Evolutionary conservation across 2,113 vertebrate genomes (phyloP), one percentile per base, ranked within the genome.

Genomic region (Catharus bicknelli): DNA sequence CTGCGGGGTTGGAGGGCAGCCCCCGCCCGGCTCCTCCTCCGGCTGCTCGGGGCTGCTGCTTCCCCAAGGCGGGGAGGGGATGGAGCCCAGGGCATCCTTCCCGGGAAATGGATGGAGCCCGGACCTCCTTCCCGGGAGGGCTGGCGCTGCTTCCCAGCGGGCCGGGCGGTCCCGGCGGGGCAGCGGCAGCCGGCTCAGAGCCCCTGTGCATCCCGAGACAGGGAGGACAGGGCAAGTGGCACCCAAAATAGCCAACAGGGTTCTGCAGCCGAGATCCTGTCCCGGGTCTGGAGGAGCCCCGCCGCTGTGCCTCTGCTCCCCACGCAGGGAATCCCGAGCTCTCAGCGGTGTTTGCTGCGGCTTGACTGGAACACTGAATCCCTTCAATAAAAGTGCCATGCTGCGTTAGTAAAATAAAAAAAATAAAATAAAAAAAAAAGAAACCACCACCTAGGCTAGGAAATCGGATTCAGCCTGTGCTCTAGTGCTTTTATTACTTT

Each of bases 121-220:
- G 20, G 45, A 47, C 9, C 20, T 9, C 20, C 45, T 22, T 21
- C 20, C 43, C 45, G 45, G 45, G 20, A 5, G 21, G 15, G n/a
- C 38, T 18, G 42, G 42, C 7, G 42, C 42, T 43, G 42, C 6
- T 43, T 43, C 13, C 21, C 32, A 36, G 34, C 34, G 34, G 34
- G 8, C 34, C 34, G 34, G 34, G 34, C 34, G 34, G 34, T 36
- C 34, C 34, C 34, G 34, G 34, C 34, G 34, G 34, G 34, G 34
- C 34, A 36, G 34, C 34, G 34, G 34, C 34, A 1, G 70, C 29
- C 6, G 8, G 8, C 50, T 45, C 10, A 0, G 4, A n/a, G 50
- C 19, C n/a, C 7, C 4, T 11, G 45, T 3, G 58, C 30, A 2
- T 38, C 14, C 18, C 2, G 43, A 19, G 2, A 0, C 0, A 10